These are phyloP conservation scores for Epizoanthus illoricatus DNA, from an alignment of 92 coral and sea anemone species.

Conservation along the genomic window DNA sequence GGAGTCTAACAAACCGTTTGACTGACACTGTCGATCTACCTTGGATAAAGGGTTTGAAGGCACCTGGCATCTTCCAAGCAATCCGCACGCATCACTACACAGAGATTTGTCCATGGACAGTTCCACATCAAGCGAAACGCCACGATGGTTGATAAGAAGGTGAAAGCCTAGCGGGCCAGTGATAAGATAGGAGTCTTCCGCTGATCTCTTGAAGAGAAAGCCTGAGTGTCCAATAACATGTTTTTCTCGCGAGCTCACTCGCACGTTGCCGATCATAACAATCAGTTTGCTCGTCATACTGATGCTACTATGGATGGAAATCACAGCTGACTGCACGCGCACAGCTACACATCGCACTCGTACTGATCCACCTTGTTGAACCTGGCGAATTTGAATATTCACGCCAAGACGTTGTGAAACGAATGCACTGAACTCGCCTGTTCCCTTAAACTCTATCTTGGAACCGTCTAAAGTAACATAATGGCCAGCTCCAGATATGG, in stretches of 20 bases:
- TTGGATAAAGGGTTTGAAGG: neutral
- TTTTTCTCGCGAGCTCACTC: conserved; percentile 40
- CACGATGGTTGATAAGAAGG: conserved; percentile 48
- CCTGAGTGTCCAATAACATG: conserved; percentile 43
- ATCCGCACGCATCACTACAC: conserved; percentile 61
- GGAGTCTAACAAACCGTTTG: conserved; percentile 36
- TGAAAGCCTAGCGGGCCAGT: conserved; percentile 59
- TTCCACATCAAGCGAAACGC: conserved; percentile 50
- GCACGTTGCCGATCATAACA: conserved; percentile 39
- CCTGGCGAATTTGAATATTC: conserved; percentile 56
- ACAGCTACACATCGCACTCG: conserved; percentile 55
- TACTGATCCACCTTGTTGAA: conserved; percentile 50
- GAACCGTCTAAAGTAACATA: conserved; percentile 55
- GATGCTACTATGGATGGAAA: conserved; percentile 59
- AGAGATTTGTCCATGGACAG: conserved; percentile 61
- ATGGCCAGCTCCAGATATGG: conserved; percentile 61
- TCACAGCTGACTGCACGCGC: conserved; percentile 1
- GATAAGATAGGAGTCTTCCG: conserved; percentile 47
- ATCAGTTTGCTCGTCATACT: conserved; percentile 23
- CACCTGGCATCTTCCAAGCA: conserved; percentile 55
- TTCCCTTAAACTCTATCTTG: conserved; percentile 41
- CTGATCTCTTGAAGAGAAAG: conserved; percentile 39
- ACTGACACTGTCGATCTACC: conserved; percentile 21
- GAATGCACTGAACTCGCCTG: conserved; percentile 63
- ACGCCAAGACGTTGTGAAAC: conserved; percentile 48